Conservation (phyloP, 1,140 invertebrate genomes). For the fruit fly (Drosophila melanogaster) region Release_6_plus_ISO1_MT NT_033779.5:8601501-8602000, state of each 20-base stretch:
- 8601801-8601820: neutral
- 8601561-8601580: too few relatives aligned
- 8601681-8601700: neutral
- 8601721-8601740: slow-evolving; percentile 36
- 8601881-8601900: slow-evolving; percentile 21
- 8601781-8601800: neutral
- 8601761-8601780: slow-evolving; percentile 2
- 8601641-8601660: too few relatives aligned
- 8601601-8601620: too few relatives aligned
- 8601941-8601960: slow-evolving; percentile 28
- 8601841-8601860: slow-evolving; percentile 16
- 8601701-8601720: slow-evolving; percentile 8
- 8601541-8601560: too few relatives aligned
- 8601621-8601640: too few relatives aligned
- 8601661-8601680: neutral
- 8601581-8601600: too few relatives aligned
- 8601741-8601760: slow-evolving; percentile 27
- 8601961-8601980: slow-evolving; percentile 38
- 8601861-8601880: slow-evolving; percentile 41
- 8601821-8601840: neutral
- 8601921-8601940: neutral
- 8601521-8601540: too few relatives aligned
- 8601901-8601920: slow-evolving; percentile 17
- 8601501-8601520: too few relatives aligned
- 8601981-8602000: slow-evolving; percentile 39